Evolutionary conservation across 1,140 invertebrate species (phyloP).

Genomic region (Orius insidiosus): DNA sequence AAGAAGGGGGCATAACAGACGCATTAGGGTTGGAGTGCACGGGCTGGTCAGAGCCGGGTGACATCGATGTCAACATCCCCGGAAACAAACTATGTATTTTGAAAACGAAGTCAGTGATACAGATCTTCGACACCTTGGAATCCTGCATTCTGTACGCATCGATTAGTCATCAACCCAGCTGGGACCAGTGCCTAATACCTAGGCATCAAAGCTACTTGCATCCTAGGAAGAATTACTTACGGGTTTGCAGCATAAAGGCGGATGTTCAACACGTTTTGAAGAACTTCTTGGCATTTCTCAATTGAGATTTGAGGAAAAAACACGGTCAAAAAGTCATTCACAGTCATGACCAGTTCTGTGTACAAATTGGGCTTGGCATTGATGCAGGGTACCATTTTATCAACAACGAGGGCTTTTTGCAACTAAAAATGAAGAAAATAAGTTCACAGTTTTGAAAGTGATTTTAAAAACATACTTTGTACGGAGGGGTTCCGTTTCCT

Average conservation of each 20-base stretch:
- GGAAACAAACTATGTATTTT: too few relatives aligned
- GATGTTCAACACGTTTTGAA: conserved; percentile 54
- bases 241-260: conserved; percentile 63
- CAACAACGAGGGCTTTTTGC: conserved; percentile 52
- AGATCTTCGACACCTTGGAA: too few relatives aligned
- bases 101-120: too few relatives aligned
- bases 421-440: conserved; percentile 31
- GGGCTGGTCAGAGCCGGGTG: too few relatives aligned
- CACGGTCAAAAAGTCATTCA: conserved; percentile 58
- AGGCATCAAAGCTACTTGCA: too few relatives aligned
- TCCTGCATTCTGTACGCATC: too few relatives aligned
- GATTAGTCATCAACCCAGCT: too few relatives aligned
- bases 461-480: conserved; percentile 1
- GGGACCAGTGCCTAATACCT: too few relatives aligned
- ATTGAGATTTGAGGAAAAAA: conserved; percentile 60
- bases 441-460: too few relatives aligned
- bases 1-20: too few relatives aligned
- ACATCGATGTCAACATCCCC: too few relatives aligned
- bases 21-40: too few relatives aligned
- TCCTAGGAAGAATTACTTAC: conserved; percentile 34
- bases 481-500: background rate
- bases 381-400: conserved; percentile 64
- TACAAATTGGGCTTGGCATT: conserved; percentile 70
- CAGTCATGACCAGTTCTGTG: conserved; percentile 59
- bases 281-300: conserved; percentile 51